A percentile compares a stretch with the other conserved stretches of the same genome.
Conservation (phyloP, 1,140 invertebrate species). For the Melanaphis sacchari region DNA sequence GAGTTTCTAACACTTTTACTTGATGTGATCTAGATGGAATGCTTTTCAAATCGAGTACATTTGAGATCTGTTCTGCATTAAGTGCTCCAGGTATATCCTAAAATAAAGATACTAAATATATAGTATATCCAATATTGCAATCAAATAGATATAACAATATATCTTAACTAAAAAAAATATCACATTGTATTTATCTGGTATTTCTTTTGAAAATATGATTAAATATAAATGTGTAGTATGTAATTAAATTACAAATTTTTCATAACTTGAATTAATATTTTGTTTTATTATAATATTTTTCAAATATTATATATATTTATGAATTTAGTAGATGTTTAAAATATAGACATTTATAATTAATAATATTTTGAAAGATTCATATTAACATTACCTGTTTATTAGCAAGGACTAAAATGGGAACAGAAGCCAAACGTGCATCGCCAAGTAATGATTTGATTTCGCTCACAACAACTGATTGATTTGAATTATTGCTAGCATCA, state of each 20-base stretch:
- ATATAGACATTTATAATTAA: background rate
- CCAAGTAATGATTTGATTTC: constrained; percentile 64
- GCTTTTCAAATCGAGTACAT: constrained; percentile 58
- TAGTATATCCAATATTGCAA: background rate
- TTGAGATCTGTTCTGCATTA: constrained; percentile 55
- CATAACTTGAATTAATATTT: background rate
- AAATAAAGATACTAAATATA: background rate
- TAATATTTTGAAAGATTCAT: background rate
- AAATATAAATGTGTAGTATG: background rate
- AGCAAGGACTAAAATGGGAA: constrained; percentile 65
- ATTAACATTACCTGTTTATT: constrained; percentile 64
- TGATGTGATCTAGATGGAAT: constrained; percentile 58
- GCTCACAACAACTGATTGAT: constrained; percentile 62
- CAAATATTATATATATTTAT: background rate
- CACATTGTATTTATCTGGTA: background rate
- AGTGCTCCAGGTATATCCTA: constrained; percentile 55
- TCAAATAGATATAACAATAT: background rate
- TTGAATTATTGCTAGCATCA: constrained; percentile 64
- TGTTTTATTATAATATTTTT: background rate
- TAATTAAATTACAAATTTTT: background rate
- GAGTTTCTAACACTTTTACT: constrained; percentile 58
- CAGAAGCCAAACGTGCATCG: constrained; percentile 63
- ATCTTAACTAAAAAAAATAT: background rate
- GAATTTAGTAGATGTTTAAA: background rate
- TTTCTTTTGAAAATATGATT: background rate